phyloP scores from a whole-genome alignment of 2,888 invertebrate species.

The Seira sanloemensis region DNA sequence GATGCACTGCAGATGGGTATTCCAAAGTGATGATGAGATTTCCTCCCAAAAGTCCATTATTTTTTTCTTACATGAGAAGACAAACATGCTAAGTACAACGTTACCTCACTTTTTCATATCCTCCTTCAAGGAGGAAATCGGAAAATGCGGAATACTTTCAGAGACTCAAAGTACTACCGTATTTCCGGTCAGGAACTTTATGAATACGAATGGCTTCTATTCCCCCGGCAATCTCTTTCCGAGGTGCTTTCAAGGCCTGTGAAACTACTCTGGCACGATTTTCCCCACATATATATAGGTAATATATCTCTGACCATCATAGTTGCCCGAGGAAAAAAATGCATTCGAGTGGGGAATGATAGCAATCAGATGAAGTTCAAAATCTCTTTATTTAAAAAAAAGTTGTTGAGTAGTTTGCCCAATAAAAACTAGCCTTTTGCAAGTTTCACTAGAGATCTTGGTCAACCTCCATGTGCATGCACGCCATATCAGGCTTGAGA shows the following conservation, averaged over 20 bases:
- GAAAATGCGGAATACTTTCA: too few relatives aligned
- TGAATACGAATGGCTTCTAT: constrained; percentile 26
- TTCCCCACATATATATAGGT: too few relatives aligned
- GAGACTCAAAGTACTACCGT: not conserved
- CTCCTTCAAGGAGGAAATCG: too few relatives aligned
- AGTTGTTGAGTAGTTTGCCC: not conserved
- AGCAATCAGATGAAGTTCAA: not conserved
- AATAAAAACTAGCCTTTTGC: not conserved
- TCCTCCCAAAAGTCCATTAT: not conserved
- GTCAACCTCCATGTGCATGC: too few relatives aligned
- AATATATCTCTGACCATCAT: too few relatives aligned
- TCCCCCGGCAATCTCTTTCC: too few relatives aligned
- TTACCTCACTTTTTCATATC: too few relatives aligned
- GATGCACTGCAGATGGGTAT: not conserved
- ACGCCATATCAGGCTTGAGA: not conserved
- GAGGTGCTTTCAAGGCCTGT: too few relatives aligned
- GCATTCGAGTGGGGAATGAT: not conserved
- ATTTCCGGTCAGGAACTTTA: not conserved
- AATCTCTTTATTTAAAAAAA: not conserved
- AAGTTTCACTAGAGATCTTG: not conserved
- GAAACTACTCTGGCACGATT: too few relatives aligned
- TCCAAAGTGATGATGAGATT: constrained; percentile 15
- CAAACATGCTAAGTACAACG: too few relatives aligned
- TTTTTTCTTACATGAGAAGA: not conserved
- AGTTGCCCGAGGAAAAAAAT: too few relatives aligned